A percentile compares a stretch with the other conserved stretches of the same genome.
Conservation (phyloP, 2,797 vertebrate species). For the Rhincodon typus region DNA sequence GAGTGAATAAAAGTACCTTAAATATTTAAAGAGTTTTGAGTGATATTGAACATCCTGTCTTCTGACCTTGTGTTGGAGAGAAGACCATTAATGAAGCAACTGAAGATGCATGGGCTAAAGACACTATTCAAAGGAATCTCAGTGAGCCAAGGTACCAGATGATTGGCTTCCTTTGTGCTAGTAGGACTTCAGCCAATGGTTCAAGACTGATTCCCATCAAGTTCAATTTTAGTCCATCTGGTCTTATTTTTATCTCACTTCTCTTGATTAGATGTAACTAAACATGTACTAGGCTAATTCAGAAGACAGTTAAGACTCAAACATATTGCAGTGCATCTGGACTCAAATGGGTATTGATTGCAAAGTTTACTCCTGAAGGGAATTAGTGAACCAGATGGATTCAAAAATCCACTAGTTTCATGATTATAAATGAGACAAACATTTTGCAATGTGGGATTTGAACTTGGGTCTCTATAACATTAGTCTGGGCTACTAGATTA, state of each 20-base stretch:
- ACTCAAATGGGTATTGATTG: neutral
- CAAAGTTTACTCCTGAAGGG: neutral
- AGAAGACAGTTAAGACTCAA: neutral
- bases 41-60: no score
- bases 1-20: no score
- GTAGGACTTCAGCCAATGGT: no score
- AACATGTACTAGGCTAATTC: neutral
- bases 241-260: neutral
- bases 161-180: no score
- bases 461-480: neutral
- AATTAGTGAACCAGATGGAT: neutral
- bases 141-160: no score
- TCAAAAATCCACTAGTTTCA: neutral
- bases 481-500: neutral
- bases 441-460: neutral
- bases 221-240: neutral
- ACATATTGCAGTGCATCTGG: neutral
- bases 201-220: no score
- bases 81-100: no score
- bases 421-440: neutral
- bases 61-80: no score
- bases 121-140: no score
- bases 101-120: no score
- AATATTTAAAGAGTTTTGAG: no score
- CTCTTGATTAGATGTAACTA: neutral